Evolutionary conservation across 2,888 invertebrate genomes (phyloP), one percentile per base, ranked within the genome.

Genomic region (Synergus itoensis): DNA sequence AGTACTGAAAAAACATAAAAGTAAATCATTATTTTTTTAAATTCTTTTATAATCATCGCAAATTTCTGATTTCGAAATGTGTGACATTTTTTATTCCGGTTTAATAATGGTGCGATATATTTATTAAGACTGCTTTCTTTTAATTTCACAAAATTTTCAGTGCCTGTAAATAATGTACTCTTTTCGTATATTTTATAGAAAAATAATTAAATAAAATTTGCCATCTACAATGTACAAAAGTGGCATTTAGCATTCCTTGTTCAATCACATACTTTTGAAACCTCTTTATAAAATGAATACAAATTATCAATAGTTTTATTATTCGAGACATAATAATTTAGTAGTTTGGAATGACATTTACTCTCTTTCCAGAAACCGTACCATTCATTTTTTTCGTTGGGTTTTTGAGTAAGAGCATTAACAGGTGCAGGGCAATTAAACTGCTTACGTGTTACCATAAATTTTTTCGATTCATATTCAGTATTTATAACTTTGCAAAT

Each of bases 401-500:
- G 82, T 77, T 86, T 77, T 1, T 83, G 81, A 1, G 88, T 87
- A 40, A 92, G 80, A 7, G 91, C 88, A 78, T 90, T 88, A 53
- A 80, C 87, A 11, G 94, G 94, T 63, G 88, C 82, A 4, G 93
- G 93, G 88, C 95, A 95, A 79, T 93, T 90, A 82, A 94, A 94
- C 85, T 94, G 93, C 75, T 86, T 83, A 7, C 83, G 84, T n/a
- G 85, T 85, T 57, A 86, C 85, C 79, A 83, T 81, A 65, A 89
- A 85, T 12, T 82, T 81, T 65, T 85, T 7, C 8, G n/a, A 82
- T 81, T 87, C 78, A 40, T 85, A 85, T 65, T 90, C 90, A 40
- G 93, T 90, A 85, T 95, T 90, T 84, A 94, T 84, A 86, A 93
- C 93, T 80, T 94, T 90, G 89, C 97, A 97, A 48, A 97, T 90